Evolutionary conservation across 2,113 vertebrate species (phyloP), one percentile per base, ranked within the genome.

Genomic region (Crypturellus undulatus): DNA sequence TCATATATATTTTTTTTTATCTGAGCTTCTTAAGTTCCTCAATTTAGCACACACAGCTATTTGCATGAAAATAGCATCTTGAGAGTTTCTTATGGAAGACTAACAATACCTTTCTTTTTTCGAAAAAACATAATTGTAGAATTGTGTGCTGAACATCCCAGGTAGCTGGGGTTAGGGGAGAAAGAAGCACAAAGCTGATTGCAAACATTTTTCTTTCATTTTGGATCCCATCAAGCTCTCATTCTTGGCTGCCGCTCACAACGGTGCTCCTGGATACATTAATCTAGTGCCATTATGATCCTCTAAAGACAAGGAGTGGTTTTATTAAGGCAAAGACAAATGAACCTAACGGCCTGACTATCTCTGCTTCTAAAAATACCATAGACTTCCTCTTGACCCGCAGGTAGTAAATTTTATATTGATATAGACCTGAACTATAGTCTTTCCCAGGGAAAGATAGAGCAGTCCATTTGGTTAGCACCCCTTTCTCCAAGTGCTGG

Each of bases 131-230:
- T 92, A 94, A 96, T 94, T 90, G 94, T 81, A 64, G 90, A 92
- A 96, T 94, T 90, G 40, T 58, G n/a, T 95, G 86, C 87, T 69
- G 90, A 94, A 82, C 63, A 51, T 93, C 73, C 94, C 85, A 93
- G 90, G 79, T 95, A 94, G 83, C 58, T 40, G 12, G 52, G 40
- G 49, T 90, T 90, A 91, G 40, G 90, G 62, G 58, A 90, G 94
- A 94, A 72, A 0, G 43, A 72, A 96, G 70, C 62, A 87, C 73
- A 79, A 90, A 93, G 82, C 70, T 93, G 95, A 95, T 94, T 96
- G 84, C 94, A 96, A 96, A 97, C 70, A 96, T 92, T 96, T 95
- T 97, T 84, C 80, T 93, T 92, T 87, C 93, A 93, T 89, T 94
- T 95, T 69, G 87, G 58, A 67, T 69, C 67, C 62, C 94, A 92